A percentile compares a stretch with the other conserved stretches of the same genome.
Conservation (phyloP, 2,113 vertebrate species). For the Peromyscus maniculatus region DNA sequence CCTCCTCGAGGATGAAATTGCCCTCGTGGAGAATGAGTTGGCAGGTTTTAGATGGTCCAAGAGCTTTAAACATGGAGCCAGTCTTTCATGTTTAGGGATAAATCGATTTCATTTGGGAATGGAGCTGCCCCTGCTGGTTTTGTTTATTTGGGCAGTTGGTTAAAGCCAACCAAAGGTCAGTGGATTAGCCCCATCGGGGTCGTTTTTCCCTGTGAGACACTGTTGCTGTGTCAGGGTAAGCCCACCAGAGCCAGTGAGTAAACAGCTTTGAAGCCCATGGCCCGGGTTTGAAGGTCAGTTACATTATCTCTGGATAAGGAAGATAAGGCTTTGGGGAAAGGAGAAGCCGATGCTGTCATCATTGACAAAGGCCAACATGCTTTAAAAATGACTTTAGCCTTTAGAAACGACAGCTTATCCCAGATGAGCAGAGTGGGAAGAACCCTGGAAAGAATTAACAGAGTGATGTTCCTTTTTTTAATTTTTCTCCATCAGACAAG, state of each 20-base stretch:
- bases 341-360: conserved; percentile 41
- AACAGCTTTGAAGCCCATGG: conserved; percentile 73
- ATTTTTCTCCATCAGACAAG: conserved; percentile 10
- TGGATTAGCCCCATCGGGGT: conserved; percentile 69
- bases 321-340: conserved; percentile 54
- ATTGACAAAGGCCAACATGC: conserved; percentile 53
- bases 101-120: conserved; percentile 77
- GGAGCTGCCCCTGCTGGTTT: conserved; percentile 57
- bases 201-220: conserved; percentile 66
- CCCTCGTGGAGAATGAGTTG: background rate
- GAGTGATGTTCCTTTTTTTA: background rate
- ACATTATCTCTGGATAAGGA: conserved; percentile 66
- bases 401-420: conserved; percentile 56
- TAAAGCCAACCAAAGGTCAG: conserved; percentile 78
- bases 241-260: conserved; percentile 36
- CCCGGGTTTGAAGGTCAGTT: conserved; percentile 58
- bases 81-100: conserved; percentile 62
- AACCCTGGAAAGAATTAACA: conserved; percentile 52
- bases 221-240: conserved; percentile 49
- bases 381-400: background rate
- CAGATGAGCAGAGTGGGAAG: conserved; percentile 57
- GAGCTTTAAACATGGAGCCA: conserved; percentile 57
- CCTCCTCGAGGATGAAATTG: background rate
- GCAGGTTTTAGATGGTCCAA: conserved; percentile 56
- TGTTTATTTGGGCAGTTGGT: conserved; percentile 80